Evolutionary conservation across 2,113 vertebrate species (phyloP), one percentile per base, ranked within the genome.

Genomic region (Helogale parvula): DNA sequence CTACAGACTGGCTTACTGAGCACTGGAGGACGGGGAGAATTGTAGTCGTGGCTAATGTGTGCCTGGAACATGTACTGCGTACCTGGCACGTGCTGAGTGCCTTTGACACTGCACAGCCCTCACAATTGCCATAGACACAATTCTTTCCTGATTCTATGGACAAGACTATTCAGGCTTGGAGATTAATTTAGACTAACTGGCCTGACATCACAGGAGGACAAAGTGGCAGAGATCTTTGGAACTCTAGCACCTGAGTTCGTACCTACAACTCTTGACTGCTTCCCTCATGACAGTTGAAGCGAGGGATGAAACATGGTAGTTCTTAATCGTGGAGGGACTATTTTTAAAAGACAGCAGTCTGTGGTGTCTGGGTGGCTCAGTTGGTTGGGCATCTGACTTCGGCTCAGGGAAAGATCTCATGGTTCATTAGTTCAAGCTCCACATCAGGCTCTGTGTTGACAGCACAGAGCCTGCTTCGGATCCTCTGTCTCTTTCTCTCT

Each of bases 311-410:
- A 86, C 11, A 69, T 13, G 35, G 38, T 23, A 45, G 66, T 93
- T 96, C 57, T 88, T 91, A 76, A 79, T 90, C 93, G 65, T 41
- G 93, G 63, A 93, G 35, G 69, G 60, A 80, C 38, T 45, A 3
- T 10, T 84, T 72, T 81, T 21, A 21, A 88, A n/a, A 65, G 50
- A n/a, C 1, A 57, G 29, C 11, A 45, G 57, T 60, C 57, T 23
- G 21, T 21, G 57, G 57, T 60, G 57, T 21, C 57, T 60, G 57
- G 19, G 21, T 60, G 57, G 57, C 57, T 60, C 57, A 60, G 57
- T 54, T 54, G 52, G 5, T 17, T 54, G 52, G 52, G 52, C 52
- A 54, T 54, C 52, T 0, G 15, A 54, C 52, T 54, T 54, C 9
- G 57, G 57, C 57, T 60, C 57, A 60, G 57, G 57, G 23, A 60